Evolutionary conservation across 2,888 invertebrate species (phyloP).

Genomic region (Erebia palarica): DNA sequence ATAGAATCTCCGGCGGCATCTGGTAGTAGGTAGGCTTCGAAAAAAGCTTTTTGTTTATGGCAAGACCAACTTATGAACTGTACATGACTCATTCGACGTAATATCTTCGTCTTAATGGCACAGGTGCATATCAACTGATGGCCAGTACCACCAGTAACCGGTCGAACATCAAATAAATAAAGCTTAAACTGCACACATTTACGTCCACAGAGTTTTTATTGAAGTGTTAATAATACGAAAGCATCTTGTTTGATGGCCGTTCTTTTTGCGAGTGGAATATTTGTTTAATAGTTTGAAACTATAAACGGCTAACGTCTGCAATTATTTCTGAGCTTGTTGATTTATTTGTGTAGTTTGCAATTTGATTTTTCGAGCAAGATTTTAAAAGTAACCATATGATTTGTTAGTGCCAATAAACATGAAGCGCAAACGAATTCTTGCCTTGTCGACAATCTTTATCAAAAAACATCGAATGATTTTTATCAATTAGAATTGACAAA

Average conservation of each 20-base stretch:
- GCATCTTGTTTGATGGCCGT: conserved; percentile 25
- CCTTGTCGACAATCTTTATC: not conserved
- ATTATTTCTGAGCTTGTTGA: not conserved
- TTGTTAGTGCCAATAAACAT: not conserved
- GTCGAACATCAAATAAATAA: conserved; percentile 41
- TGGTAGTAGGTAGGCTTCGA: not conserved
- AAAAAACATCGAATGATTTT: not conserved
- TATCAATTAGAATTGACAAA: too few species aligned
- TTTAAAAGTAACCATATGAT: too few species aligned
- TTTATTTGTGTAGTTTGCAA: not conserved
- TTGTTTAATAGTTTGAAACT: conserved; percentile 10
- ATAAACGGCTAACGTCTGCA: conserved; percentile 6
- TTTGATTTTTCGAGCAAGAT: conserved; percentile 7
- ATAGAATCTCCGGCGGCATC: not conserved
- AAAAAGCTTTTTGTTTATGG: not conserved
- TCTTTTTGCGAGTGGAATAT: not conserved
- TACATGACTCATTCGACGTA: conserved; percentile 1
- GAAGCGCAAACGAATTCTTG: not conserved
- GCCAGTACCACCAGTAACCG: conserved; percentile 28
- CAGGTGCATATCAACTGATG: conserved; percentile 26
- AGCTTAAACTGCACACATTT: conserved; percentile 37
- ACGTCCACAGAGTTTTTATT: conserved; percentile 32
- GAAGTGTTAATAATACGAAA: conserved; percentile 33
- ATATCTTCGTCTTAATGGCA: not conserved
- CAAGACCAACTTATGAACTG: conserved; percentile 7